phyloP scores from a whole-genome alignment of 1,140 invertebrate genomes.

The Cydia splendana region DNA sequence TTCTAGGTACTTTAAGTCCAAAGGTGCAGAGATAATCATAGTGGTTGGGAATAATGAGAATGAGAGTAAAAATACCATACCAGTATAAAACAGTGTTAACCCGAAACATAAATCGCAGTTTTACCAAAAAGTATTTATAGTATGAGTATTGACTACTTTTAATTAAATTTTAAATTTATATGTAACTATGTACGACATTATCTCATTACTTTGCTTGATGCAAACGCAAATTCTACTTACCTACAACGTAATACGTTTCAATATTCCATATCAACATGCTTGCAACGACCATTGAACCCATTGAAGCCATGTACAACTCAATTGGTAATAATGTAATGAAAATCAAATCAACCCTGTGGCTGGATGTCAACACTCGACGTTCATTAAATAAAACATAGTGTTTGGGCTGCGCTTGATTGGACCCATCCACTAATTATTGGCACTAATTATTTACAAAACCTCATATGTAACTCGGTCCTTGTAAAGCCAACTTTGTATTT shows the following conservation, averaged over 20 bases:
- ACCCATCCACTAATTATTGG: constrained; percentile 14
- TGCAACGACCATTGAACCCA: neutral
- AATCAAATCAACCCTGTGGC: constrained; percentile 8
- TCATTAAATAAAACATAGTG: constrained; percentile 22
- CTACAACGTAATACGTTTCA: neutral
- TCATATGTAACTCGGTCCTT: neutral
- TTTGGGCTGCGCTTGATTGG: constrained; percentile 12
- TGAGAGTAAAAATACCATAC: too few relatives aligned
- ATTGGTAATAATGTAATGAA: neutral
- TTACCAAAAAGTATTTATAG: too few relatives aligned
- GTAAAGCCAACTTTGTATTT: neutral
- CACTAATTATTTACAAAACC: neutral
- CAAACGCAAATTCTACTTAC: neutral
- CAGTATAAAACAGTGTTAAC: too few relatives aligned
- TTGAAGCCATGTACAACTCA: neutral
- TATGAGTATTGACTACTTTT: too few relatives aligned
- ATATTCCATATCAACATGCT: neutral
- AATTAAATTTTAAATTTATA: too few relatives aligned
- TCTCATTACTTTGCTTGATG: too few relatives aligned
- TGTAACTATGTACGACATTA: too few relatives aligned
- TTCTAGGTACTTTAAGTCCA: too few relatives aligned
- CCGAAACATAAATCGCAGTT: too few relatives aligned
- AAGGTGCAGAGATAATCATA: too few relatives aligned
- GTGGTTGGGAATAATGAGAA: too few relatives aligned
- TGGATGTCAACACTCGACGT: constrained; percentile 1